Conservation (phyloP, 2,797 vertebrate species). For the Lutjanus argentimaculatus region DNA sequence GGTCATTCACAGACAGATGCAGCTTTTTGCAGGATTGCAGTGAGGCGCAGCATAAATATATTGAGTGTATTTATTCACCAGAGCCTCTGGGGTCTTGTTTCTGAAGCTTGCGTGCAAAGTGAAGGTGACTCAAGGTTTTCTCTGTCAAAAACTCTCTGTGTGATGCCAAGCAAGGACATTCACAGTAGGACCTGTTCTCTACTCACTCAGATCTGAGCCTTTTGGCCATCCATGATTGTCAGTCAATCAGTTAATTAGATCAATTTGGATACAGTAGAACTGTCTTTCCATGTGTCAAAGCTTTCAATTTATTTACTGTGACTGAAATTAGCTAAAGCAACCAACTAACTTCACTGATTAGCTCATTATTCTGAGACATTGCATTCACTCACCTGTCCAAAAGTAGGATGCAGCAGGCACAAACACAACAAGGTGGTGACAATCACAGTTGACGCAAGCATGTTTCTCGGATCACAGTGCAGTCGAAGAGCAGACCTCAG, state of each 20-base stretch:
- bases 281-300: not conserved
- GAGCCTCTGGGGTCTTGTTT: constrained; percentile 37
- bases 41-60: constrained; percentile 25
- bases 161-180: constrained; percentile 23
- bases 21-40: constrained; percentile 43
- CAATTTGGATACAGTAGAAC: not conserved
- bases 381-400: constrained; percentile 83
- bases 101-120: constrained; percentile 32
- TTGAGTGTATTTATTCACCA: constrained; percentile 56
- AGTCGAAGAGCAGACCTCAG: constrained; percentile 17
- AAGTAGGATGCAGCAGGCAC: constrained; percentile 65
- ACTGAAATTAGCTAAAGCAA: constrained; percentile 3
- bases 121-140: constrained; percentile 26
- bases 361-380: constrained; percentile 5
- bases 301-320: not conserved
- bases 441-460: constrained; percentile 69
- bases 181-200: constrained; percentile 22
- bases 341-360: constrained; percentile 4
- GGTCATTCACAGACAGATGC: constrained; percentile 35
- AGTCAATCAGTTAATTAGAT: not conserved
- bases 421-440: constrained; percentile 73
- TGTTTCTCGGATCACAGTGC: constrained; percentile 64
- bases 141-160: constrained; percentile 13
- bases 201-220: not conserved
- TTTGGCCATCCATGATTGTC: not conserved